These are phyloP conservation scores for Drosophila funebris DNA, from an alignment of 1,140 invertebrate species.

Conservation along the genomic window DNA sequence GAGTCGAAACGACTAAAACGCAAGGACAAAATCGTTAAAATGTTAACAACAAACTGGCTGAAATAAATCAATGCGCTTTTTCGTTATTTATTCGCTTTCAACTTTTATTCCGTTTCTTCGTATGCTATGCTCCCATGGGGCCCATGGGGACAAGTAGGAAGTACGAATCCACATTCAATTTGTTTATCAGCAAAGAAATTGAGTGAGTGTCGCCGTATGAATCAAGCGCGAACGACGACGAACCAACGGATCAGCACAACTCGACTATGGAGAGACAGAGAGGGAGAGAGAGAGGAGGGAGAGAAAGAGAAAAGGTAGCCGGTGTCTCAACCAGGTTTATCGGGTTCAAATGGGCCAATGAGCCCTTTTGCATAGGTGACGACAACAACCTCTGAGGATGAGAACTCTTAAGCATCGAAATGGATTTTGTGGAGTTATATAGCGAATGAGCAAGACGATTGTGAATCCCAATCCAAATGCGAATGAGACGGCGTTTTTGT, in stretches of 20 bases:
- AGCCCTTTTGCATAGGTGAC: slow-evolving; percentile 22
- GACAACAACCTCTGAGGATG: slow-evolving; percentile 4
- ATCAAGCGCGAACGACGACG: slow-evolving; percentile 50
- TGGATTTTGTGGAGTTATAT: not conserved
- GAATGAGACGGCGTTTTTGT: slow-evolving; percentile 55
- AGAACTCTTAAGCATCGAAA: not conserved
- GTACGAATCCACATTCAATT: slow-evolving; percentile 72
- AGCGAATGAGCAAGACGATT: not conserved
- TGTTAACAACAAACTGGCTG: slow-evolving; percentile 78
- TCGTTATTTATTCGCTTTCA: slow-evolving; percentile 78
- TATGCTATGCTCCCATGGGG: slow-evolving; percentile 45
- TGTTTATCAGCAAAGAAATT: slow-evolving; percentile 78
- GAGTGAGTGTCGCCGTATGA: slow-evolving; percentile 78
- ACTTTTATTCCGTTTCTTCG: slow-evolving; percentile 60
- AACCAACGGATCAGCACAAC: not conserved
- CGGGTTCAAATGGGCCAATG: slow-evolving; percentile 18
- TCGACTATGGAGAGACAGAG: not conserved
- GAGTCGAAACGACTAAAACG: slow-evolving; percentile 52
- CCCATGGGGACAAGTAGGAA: slow-evolving; percentile 43
- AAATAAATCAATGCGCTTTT: slow-evolving; percentile 80
- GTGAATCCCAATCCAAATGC: not conserved
- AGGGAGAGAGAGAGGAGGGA: no score
- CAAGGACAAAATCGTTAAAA: slow-evolving; percentile 81
- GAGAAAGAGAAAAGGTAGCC: no score
- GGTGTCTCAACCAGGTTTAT: no score